Percentiles rank a stretch among this genome's conserved stretches.
Conservation (phyloP, 2,113 vertebrate species). For the Desmodus rotundus region DNA sequence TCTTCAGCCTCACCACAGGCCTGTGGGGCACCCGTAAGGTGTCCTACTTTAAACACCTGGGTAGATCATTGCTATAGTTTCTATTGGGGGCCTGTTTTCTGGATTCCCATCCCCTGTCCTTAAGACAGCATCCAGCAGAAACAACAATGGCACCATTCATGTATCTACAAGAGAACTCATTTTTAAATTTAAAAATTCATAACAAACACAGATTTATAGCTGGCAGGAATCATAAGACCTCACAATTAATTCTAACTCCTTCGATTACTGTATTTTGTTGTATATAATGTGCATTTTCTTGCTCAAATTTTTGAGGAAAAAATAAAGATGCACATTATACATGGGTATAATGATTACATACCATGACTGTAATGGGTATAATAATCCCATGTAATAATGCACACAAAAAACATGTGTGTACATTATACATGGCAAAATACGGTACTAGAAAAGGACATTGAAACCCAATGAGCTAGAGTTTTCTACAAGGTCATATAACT, state of each 20-base stretch:
- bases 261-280: background rate
- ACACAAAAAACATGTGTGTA: too few species aligned
- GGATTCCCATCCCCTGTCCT: background rate
- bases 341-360: too few species aligned
- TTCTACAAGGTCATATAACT: background rate
- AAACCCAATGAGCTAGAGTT: background rate
- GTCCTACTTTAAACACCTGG: slow-evolving; percentile 68
- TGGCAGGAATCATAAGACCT: background rate
- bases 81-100: background rate
- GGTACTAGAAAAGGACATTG: background rate
- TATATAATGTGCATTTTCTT: too few species aligned
- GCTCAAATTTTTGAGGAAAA: too few species aligned
- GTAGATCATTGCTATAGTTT: background rate
- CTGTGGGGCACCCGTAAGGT: background rate
- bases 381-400: too few species aligned
- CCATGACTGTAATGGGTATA: too few species aligned
- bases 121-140: background rate
- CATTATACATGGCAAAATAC: too few species aligned
- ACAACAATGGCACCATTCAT: background rate
- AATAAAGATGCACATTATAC: too few species aligned
- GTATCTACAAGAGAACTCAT: background rate
- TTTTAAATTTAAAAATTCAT: slow-evolving; percentile 22
- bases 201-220: background rate
- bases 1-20: slow-evolving; percentile 27
- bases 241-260: background rate